phyloP scores from a whole-genome alignment of 2,888 invertebrate species.

The Tenodera sinensis region DNA sequence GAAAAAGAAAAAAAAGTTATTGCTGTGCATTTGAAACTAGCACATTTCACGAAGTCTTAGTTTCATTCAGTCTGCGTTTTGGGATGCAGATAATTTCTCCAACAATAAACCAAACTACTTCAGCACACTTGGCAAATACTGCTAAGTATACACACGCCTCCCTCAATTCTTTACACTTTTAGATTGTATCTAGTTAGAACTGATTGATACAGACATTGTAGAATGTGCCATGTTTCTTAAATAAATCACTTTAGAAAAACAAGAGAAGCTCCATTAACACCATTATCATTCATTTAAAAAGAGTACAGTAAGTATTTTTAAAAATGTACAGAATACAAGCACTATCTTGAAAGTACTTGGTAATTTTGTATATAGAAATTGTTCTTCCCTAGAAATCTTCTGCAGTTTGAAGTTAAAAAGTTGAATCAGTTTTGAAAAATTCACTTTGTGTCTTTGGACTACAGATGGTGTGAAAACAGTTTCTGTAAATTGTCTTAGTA shows the following conservation, averaged over 20 bases:
- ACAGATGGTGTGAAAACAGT: too few species aligned
- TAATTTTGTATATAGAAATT: too few species aligned
- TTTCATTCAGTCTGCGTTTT: constrained; percentile 1
- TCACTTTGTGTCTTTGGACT: too few species aligned
- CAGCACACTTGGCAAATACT: constrained; percentile 16
- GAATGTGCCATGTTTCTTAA: constrained; percentile 35
- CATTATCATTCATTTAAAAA: neutral
- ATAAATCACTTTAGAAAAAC: constrained; percentile 30
- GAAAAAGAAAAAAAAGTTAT: constrained; percentile 20
- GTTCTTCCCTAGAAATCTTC: too few species aligned
- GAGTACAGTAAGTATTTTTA: too few species aligned
- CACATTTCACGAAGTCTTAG: constrained; percentile 30
- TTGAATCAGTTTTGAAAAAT: too few species aligned
- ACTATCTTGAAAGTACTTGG: too few species aligned
- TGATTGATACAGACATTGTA: constrained; percentile 33
- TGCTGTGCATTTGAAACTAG: constrained; percentile 28
- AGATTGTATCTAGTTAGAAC: constrained; percentile 31
- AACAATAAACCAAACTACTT: constrained; percentile 13
- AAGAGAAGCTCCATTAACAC: neutral
- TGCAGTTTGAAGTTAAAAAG: too few species aligned
- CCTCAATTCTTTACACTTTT: constrained; percentile 26
- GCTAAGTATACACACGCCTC: neutral
- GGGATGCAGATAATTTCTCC: neutral
- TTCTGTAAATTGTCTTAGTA: too few species aligned
- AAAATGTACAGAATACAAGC: too few species aligned